Conservation (phyloP, 2,113 vertebrate genomes). For the Psephotus haematonotus region DNA sequence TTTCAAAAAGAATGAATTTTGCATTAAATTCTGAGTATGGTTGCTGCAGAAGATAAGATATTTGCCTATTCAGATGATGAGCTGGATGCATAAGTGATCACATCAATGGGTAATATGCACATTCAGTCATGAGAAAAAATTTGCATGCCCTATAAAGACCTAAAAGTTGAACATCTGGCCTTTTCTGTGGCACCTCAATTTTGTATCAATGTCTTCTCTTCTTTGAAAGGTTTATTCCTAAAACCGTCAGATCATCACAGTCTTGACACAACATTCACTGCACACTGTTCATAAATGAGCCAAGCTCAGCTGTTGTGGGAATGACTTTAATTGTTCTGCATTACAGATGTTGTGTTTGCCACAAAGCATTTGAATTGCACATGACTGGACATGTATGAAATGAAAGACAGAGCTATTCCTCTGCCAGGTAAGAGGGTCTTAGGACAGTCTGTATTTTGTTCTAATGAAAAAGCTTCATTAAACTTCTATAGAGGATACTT, state of each 20-base stretch:
- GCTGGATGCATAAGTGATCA: conserved; percentile 66
- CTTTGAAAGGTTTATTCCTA: conserved; percentile 29
- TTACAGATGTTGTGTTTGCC: neutral
- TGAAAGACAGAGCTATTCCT: neutral
- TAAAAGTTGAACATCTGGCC: conserved; percentile 67
- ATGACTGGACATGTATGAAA: neutral
- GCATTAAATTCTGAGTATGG: conserved; percentile 55
- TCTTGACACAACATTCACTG: conserved; percentile 18
- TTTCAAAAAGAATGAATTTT: conserved; percentile 69
- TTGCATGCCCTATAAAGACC: conserved; percentile 67
- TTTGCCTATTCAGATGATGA: conserved; percentile 68
- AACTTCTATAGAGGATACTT: neutral
- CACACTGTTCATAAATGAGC: neutral
- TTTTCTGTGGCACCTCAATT: conserved; percentile 59
- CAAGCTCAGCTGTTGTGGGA: neutral
- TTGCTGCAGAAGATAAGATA: conserved; percentile 50
- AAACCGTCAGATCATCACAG: conserved; percentile 26
- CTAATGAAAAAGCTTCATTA: neutral
- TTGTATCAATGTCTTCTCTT: conserved; percentile 34
- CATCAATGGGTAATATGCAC: conserved; percentile 62
- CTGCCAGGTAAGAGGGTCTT: neutral
- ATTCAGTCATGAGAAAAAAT: conserved; percentile 59
- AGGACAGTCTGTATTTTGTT: neutral
- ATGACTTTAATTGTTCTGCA: neutral
- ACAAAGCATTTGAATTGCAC: neutral